These are phyloP conservation scores for Pentalonia nigronervosa DNA, from an alignment of 1,140 invertebrate genomes.

Conservation along the genomic window DNA sequence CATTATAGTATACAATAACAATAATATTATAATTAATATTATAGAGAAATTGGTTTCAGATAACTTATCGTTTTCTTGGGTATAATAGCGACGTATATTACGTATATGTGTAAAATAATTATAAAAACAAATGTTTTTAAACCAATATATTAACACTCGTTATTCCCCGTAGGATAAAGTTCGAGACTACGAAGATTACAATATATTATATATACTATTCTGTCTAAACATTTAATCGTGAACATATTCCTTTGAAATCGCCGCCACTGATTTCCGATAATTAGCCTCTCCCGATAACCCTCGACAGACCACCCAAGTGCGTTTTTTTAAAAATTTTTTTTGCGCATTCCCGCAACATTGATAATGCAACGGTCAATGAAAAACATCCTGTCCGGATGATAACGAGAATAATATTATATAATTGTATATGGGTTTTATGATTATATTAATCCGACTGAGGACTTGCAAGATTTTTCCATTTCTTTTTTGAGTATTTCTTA, in stretches of 20 bases:
- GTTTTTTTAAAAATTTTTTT: background rate
- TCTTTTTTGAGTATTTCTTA: background rate
- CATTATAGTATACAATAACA: background rate
- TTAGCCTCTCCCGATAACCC: background rate
- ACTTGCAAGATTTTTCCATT: background rate
- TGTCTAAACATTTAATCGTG: background rate
- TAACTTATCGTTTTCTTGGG: background rate
- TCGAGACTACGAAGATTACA: background rate
- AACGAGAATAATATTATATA: background rate
- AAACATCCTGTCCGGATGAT: background rate
- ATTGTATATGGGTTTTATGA: background rate
- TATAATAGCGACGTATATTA: background rate
- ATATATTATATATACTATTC: background rate
- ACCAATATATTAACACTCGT: background rate
- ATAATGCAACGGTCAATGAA: background rate
- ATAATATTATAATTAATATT: conserved; percentile 14
- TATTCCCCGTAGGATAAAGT: background rate
- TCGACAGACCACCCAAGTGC: background rate
- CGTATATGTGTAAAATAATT: background rate
- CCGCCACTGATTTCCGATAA: background rate
- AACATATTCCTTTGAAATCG: background rate
- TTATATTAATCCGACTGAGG: background rate
- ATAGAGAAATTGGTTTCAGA: background rate
- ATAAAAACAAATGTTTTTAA: background rate
- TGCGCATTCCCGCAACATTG: background rate